Conservation (phyloP, 2,113 vertebrate genomes). For the Hassar affinis region DNA sequence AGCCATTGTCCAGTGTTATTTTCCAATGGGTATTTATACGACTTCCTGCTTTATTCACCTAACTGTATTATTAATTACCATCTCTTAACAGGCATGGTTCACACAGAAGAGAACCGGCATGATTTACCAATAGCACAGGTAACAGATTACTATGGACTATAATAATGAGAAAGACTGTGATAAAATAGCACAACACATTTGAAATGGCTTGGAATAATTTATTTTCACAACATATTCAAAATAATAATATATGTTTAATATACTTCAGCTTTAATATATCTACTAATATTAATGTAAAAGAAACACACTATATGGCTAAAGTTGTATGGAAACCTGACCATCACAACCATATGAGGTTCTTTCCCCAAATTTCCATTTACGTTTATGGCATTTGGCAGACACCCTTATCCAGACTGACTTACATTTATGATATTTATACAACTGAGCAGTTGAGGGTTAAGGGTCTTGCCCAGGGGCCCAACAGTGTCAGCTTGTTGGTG, state of each 20-base stretch:
- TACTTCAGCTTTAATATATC: background rate
- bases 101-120: background rate
- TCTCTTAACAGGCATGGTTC: background rate
- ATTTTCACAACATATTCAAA: background rate
- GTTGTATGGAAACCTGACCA: too few relatives aligned
- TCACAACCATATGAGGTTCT: too few relatives aligned
- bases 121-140: background rate
- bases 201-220: background rate
- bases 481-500: too few relatives aligned
- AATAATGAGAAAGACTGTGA: background rate
- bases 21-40: constrained; percentile 17
- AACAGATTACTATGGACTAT: background rate
- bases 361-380: too few relatives aligned
- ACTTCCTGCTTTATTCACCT: constrained; percentile 32
- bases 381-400: too few relatives aligned
- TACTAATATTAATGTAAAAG: too few relatives aligned
- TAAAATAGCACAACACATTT: background rate
- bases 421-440: too few relatives aligned
- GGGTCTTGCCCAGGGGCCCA: too few relatives aligned
- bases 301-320: too few relatives aligned
- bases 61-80: background rate
- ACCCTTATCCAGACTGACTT: too few relatives aligned
- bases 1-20: constrained; percentile 25
- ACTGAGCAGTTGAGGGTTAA: too few relatives aligned
- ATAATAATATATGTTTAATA: background rate